Evolutionary conservation across 2,113 vertebrate species (phyloP), one percentile per base, ranked within the genome.

Genomic region (Callocephalon fimbriatum): DNA sequence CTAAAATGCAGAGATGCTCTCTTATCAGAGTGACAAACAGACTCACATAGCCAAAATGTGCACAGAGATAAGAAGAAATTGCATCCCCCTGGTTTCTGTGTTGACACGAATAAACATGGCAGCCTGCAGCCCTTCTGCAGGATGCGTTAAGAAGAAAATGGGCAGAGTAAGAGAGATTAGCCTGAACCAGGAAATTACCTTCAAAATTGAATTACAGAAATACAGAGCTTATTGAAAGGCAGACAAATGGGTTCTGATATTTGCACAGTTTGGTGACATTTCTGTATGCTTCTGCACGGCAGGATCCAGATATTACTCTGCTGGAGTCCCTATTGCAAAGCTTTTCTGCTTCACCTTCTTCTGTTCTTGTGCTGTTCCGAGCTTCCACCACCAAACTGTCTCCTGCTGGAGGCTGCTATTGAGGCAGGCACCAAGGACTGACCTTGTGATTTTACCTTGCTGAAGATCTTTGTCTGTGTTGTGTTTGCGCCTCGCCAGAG

Each of bases 101-200:
- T 47, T 27, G 63, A 22, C 79, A 71, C 0, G 9, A 88, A 47
- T 22, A 38, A 54, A 58, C 40, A 31, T 81, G 8, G 88, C 40
- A 54, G 66, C 86, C 86, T 21, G 78, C 80, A 66, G 78, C 61
- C 77, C 72, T 58, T 44, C 31, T 20, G 48, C 66, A 44, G 75
- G 50, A 31, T 9, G 54, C 37, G 51, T 37, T 56, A 61, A 76
- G 91, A 67, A 72, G 74, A 66, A 70, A 83, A 88, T 56, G 47
- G 92, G 50, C 81, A 86, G 65, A 90, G 25, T 16, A 15, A 37
- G 37, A 35, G 80, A 90, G 74, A 71, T 88, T 93, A 93, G 93
- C 77, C 82, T 2, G 42, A 70, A 35, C 78, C 84, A 94, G 95
- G 95, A 97, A 97, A 97, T 96, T 77, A 71, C 94, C 83, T 88